Base-by-base conservation (phyloP, 2,797 vertebrate genomes). In the Gouania willdenowi region DNA sequence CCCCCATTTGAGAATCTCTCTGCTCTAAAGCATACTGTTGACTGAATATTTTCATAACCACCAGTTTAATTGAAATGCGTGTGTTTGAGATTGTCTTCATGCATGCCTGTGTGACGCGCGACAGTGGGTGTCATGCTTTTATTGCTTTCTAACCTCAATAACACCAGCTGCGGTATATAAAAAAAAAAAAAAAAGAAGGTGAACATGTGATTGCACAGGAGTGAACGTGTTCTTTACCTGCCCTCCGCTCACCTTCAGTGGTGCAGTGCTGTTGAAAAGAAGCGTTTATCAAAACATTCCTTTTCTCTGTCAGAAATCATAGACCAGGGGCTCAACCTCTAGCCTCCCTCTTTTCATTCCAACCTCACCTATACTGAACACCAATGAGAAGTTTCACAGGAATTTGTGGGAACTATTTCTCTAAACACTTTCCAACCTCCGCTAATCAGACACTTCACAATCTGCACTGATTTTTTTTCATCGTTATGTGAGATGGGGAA, bases 401-500 rank as follows among this genome's bases (percentile, higher is more conserved):
- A 71, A 78, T 61, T n/a, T 65, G 56, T 67, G 57, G 57, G 43
- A 76, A 73, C 63, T 67, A 68, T 79, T 59, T 75, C 38, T 81
- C 59, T 42, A 26, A 66, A 75, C 54, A 68, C 61, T 75, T 77
- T 70, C 66, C 60, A 54, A 42, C 64, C 71, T 71, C 68, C 54
- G 45, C 71, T 62, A 60, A 81, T 81, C 68, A 60, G 47, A 69
- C 61, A 66, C 66, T 81, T 76, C 62, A 73, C 72, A 81, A 76
- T 83, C 72, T 82, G 75, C 71, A 75, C 35, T 13, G 32, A 17
- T 53, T 49, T 79, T 44, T 77, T 67, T 48, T 65, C 65, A 65
- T 31, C 40, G 74, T 83, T 80, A 78, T 60, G 57, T 82, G 84
- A 86, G 81, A 79, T 53, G 37, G 75, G 66, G 79, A 87, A 86